Evolutionary conservation across 2,888 invertebrate genomes (phyloP).

Genomic region (Hylaea fasciaria): DNA sequence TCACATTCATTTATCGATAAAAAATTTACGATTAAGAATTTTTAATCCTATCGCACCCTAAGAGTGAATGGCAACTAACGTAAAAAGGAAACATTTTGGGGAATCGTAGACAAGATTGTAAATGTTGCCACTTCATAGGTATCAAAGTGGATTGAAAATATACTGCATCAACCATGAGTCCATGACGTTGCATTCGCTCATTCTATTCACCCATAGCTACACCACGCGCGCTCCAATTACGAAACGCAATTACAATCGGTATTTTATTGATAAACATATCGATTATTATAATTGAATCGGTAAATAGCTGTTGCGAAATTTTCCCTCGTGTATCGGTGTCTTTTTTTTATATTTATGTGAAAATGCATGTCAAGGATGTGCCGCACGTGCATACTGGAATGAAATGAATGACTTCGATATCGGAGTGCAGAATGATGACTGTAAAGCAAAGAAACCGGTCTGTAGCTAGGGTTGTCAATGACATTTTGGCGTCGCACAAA

Average conservation of each 20-base stretch:
- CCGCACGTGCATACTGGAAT: slow-evolving; percentile 40
- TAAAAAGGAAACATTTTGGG: too few species aligned
- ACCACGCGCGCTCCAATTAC: slow-evolving; percentile 63
- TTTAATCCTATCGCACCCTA: too few species aligned
- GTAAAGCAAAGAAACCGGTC: too few species aligned
- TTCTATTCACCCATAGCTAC: slow-evolving; percentile 9
- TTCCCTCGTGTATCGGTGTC: slow-evolving; percentile 53
- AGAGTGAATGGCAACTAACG: too few species aligned
- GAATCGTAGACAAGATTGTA: too few species aligned
- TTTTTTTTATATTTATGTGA: slow-evolving; percentile 53
- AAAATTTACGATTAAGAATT: too few species aligned
- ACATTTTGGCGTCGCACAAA: too few species aligned
- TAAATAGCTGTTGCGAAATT: slow-evolving; percentile 64
- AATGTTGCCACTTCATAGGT: too few species aligned
- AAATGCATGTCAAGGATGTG: slow-evolving; percentile 70
- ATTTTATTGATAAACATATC: slow-evolving; percentile 55
- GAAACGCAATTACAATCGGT: slow-evolving; percentile 63
- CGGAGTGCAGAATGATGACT: too few species aligned
- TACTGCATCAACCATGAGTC: slow-evolving; percentile 2
- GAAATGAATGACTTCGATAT: too few species aligned
- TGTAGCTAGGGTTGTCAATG: too few species aligned
- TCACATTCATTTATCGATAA: too few species aligned
- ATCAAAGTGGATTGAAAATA: not conserved
- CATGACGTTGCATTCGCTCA: slow-evolving; percentile 19
- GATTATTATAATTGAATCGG: slow-evolving; percentile 58